These are phyloP conservation scores for Danio kyathit DNA, from an alignment of 2,797 vertebrate species.

Conservation along the genomic window DNA sequence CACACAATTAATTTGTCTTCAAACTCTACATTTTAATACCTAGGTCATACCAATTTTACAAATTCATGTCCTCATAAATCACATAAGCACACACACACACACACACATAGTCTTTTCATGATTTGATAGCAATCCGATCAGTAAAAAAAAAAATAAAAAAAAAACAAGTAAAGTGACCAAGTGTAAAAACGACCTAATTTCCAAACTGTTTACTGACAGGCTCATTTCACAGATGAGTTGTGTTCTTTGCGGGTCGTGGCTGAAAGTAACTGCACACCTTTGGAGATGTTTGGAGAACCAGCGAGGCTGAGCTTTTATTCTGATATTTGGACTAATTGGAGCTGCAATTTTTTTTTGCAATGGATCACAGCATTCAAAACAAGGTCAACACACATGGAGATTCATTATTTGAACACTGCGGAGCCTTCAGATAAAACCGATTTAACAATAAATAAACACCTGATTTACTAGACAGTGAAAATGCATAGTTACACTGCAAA, in stretches of 20 bases:
- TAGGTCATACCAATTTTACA: too few species aligned
- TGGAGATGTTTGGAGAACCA: slow-evolving; percentile 3
- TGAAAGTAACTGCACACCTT: slow-evolving; percentile 2
- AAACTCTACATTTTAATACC: too few species aligned
- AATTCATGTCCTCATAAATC: too few species aligned
- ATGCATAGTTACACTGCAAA: not conserved
- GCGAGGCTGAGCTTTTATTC: not conserved
- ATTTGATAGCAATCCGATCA: not conserved
- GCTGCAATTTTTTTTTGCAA: not conserved
- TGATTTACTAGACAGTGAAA: slow-evolving; percentile 1
- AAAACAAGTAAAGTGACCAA: not conserved
- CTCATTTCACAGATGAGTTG: slow-evolving; percentile 39
- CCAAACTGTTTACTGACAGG: slow-evolving; percentile 35
- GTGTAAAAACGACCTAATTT: slow-evolving; percentile 8
- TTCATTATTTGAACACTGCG: not conserved
- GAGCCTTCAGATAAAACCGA: not conserved
- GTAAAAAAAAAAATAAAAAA: not conserved
- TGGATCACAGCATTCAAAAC: not conserved
- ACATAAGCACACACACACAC: too few species aligned
- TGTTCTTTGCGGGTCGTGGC: slow-evolving; percentile 24
- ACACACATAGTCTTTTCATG: not conserved
- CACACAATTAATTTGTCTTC: too few species aligned
- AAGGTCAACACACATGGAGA: not conserved
- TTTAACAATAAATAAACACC: not conserved
- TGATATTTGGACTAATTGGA: not conserved